phyloP scores from a whole-genome alignment of 2,888 invertebrate genomes.

The Chironomus tentans region DNA sequence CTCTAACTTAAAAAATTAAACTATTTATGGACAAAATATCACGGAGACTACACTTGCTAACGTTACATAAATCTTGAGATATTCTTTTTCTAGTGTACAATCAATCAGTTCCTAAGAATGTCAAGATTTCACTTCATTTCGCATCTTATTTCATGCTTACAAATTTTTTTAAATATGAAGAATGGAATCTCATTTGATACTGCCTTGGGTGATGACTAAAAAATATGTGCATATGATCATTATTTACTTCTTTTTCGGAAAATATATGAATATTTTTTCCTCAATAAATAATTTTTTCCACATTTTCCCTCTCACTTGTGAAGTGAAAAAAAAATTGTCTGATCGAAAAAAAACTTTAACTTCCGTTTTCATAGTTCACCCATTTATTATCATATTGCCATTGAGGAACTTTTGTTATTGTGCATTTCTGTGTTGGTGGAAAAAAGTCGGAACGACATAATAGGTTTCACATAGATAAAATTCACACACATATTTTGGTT shows the following conservation, averaged over 20 bases:
- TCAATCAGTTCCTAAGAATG: no score
- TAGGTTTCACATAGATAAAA: constrained; percentile 23
- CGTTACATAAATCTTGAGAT: no score
- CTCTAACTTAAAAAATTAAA: no score
- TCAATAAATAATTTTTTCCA: background rate
- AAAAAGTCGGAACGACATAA: constrained; percentile 7
- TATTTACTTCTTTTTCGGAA: background rate
- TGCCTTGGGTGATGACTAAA: background rate
- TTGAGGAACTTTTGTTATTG: constrained; percentile 16
- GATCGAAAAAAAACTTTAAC: background rate
- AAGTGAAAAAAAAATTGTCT: background rate
- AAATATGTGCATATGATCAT: constrained; percentile 13
- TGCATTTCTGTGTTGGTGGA: constrained; percentile 15
- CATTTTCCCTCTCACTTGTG: background rate
- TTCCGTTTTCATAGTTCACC: constrained; percentile 9
- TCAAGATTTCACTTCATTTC: no score
- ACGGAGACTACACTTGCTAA: no score
- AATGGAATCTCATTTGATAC: constrained; percentile 15
- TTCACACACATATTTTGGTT: constrained; percentile 10
- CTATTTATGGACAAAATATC: no score
- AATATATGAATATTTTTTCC: background rate
- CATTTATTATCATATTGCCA: constrained; percentile 15
- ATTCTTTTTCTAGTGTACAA: no score
- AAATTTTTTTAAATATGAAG: background rate
- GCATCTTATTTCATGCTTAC: no score